A percentile compares a stretch with the other conserved stretches of the same genome.
Evolutionary conservation across 2,797 vertebrate species (phyloP).

Genomic region (Sphenodon punctatus): DNA sequence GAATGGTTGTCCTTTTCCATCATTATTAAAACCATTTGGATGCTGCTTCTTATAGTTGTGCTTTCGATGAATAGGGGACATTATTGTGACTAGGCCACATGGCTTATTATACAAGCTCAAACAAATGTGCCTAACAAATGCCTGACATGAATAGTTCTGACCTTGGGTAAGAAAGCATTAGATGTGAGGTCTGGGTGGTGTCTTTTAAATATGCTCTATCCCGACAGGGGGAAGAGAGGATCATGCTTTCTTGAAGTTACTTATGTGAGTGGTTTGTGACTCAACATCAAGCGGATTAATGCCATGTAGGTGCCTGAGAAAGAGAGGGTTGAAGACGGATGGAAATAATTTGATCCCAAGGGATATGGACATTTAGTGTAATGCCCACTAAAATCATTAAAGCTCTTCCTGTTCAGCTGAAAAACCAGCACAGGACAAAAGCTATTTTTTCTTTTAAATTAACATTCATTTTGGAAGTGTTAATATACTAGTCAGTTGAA

Average conservation of each 20-base stretch:
- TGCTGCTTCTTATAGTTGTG: neutral
- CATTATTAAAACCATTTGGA: neutral
- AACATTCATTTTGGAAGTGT: neutral
- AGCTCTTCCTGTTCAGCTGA: neutral
- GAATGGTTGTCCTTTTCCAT: neutral
- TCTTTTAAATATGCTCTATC: neutral
- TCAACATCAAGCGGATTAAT: conserved; percentile 23
- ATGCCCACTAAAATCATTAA: conserved; percentile 1
- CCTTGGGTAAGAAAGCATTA: neutral
- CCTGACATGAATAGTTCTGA: neutral
- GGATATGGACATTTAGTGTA: neutral
- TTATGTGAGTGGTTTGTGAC: neutral
- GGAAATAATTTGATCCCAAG: neutral
- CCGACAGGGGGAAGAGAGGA: neutral
- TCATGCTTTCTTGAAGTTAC: neutral
- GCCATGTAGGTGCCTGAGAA: conserved; percentile 13
- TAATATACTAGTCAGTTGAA: neutral
- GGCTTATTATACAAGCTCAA: neutral
- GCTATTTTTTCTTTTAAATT: neutral
- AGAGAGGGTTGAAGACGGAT: neutral
- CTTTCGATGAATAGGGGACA: neutral
- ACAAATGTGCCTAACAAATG: neutral
- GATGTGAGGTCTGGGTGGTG: fast-evolving
- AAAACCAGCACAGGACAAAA: neutral
- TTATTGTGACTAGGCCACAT: neutral